Evolutionary conservation across 2,888 invertebrate genomes (phyloP), one percentile per base, ranked within the genome.

Genomic region (Ectemnius continuus): DNA sequence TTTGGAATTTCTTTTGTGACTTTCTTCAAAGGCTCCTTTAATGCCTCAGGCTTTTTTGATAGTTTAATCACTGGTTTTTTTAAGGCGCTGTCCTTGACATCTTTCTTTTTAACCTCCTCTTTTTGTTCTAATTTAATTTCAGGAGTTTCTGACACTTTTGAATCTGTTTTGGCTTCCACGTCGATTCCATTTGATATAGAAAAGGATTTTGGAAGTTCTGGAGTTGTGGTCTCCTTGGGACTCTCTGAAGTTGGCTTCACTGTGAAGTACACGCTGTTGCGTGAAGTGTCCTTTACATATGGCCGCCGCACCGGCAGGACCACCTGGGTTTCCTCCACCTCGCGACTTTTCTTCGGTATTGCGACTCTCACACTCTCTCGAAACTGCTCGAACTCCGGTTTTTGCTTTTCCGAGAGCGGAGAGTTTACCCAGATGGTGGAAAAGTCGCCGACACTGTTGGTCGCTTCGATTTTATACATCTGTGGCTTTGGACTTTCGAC

Each of bases 261-360:
- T n/a, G 90, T 90, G 18, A 89, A 84, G 65, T 90, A 77, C 18
- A 87, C 89, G 68, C 90, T 90, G 70, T 89, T 89, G 16, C 88
- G 82, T 46, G 90, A 79, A 0, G 87, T 81, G 66, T 91, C 91
- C 69, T 84, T 88, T n/a, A 89, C 70, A 70, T 90, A 90, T 0
- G 83, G 76, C 63, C 84, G 87, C 59, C 82, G 87, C 2, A 87
- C 86, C 16, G 90, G 87, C n/a, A 91, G 45, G 1, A 90, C 82
- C 0, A 91, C 80, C 23, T 86, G 79, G 45, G 86, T 83, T 16
- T 89, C 89, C 0, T 84, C 73, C n/a, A 69, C 76, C 2, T 80
- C 73, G 4, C 11, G 23, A 4, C 60, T 4, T 36, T 69, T 75
- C 28, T 69, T 86, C 0, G 90, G 89, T 0, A 88, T 85, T 0